Conservation (phyloP, 2,888 invertebrate species). For the Dicroscelio sp. region DNA sequence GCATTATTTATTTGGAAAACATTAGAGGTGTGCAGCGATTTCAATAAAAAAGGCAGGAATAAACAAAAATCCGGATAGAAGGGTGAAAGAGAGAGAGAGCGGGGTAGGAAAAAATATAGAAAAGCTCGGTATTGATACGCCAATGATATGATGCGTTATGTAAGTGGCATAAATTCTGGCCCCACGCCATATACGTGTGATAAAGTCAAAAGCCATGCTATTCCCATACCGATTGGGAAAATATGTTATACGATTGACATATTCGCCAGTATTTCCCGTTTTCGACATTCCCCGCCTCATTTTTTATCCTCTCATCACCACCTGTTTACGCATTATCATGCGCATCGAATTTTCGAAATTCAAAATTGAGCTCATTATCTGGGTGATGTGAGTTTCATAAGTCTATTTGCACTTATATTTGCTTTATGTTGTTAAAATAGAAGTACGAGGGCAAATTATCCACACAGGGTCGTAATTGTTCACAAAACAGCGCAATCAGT, state of each 20-base stretch:
- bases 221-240: conserved; percentile 69
- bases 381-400: neutral
- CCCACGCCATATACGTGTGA: conserved; percentile 65
- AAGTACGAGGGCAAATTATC: neutral
- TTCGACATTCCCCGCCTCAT: neutral
- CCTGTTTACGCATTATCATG: too few species aligned
- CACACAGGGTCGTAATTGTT: conserved; percentile 34
- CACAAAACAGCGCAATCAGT: conserved; percentile 41
- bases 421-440: conserved; percentile 24
- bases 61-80: too few species aligned
- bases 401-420: conserved; percentile 1
- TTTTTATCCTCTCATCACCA: conserved; percentile 34
- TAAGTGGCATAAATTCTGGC: conserved; percentile 74
- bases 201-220: conserved; percentile 73
- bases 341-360: too few species aligned
- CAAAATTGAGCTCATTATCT: neutral
- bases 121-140: conserved; percentile 58
- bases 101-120: too few species aligned
- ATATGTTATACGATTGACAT: conserved; percentile 69
- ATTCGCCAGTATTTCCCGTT: conserved; percentile 57
- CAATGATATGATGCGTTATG: conserved; percentile 68
- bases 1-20: neutral
- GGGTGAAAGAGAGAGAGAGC: too few species aligned
- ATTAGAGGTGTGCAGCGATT: neutral
- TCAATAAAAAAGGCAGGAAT: neutral